phyloP scores from a whole-genome alignment of 2,888 invertebrate genomes.

The Drepana falcataria region DNA sequence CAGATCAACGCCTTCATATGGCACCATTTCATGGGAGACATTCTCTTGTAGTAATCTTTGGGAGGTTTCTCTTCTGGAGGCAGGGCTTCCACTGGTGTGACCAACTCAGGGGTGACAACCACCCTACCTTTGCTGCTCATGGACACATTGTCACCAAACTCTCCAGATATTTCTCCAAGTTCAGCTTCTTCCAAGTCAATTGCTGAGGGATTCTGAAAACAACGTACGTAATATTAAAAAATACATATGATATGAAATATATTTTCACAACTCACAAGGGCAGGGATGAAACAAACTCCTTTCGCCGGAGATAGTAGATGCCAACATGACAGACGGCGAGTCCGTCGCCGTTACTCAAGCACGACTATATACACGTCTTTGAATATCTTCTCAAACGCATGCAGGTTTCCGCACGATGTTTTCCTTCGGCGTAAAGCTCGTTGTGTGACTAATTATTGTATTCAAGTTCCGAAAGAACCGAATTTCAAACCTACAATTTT shows the following conservation, averaged over 20 bases:
- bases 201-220: conserved; percentile 77
- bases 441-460: no score
- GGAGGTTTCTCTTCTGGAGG: conserved; percentile 84
- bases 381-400: no score
- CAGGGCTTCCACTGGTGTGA: conserved; percentile 75
- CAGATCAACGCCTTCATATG: conserved; percentile 91
- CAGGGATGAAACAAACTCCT: no score
- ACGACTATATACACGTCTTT: no score
- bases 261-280: no score
- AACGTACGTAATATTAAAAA: background rate
- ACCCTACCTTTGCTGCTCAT: conserved; percentile 85
- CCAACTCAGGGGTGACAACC: conserved; percentile 78
- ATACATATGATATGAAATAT: background rate
- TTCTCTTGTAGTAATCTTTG: conserved; percentile 73
- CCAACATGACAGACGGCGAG: no score
- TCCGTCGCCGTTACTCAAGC: no score
- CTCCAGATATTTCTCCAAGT: conserved; percentile 88
- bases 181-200: conserved; percentile 84
- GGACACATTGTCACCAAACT: conserved; percentile 91
- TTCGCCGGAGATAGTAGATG: no score
- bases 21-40: conserved; percentile 82
- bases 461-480: no score
- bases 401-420: no score
- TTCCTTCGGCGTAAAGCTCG: no score
- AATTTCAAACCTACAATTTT: no score